Evolutionary conservation across 2,888 invertebrate species (phyloP), one percentile per base, ranked within the genome.

Genomic region (Cephus nigrinus): DNA sequence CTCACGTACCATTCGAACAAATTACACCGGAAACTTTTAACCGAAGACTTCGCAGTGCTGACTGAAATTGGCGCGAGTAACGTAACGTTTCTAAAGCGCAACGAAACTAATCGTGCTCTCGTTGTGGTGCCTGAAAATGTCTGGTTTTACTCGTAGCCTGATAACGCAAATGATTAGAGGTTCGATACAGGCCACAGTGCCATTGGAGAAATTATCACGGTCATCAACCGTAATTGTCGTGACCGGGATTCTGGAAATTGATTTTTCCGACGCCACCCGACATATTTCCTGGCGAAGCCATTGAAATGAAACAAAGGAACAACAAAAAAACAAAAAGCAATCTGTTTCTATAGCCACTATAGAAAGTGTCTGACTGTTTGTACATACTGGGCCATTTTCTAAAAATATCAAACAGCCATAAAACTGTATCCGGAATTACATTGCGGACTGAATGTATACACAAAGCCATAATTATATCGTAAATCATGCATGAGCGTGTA

Each of bases 1-100:
- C 85, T 84, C 80, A 80, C 82, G 73, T 79, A 80, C 81, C 82
- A 55, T 55, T 55, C 23, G 55, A 23, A 55, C 55, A 55, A 55
- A 55, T 55, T 55, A 23, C 55, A 55, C 55, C 55, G 55, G 55
- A 55, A 55, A 23, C 55, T 55, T 55, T 55, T 23, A 55, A 55
- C 55, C 55, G 55, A 55, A 55, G 55, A 55, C 55, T 55, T 55
- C 55, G 23, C 55, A 55, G 55, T 55, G 55, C 9, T 9, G 23
- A 55, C 55, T 55, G 55, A 55, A 55, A 55, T 55, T 55, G 55
- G 55, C 55, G 55, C 55, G 55, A 55, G 55, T 55, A 55, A 55
- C 55, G 55, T 55, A 23, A 55, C 55, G 55, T 55, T 55, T 23
- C 23, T 55, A 9, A 55, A 55, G 0, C 23, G 23, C 9, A 23